Conservation (phyloP, 2,888 invertebrate genomes). For the Leptodirus hochenwartii region DNA sequence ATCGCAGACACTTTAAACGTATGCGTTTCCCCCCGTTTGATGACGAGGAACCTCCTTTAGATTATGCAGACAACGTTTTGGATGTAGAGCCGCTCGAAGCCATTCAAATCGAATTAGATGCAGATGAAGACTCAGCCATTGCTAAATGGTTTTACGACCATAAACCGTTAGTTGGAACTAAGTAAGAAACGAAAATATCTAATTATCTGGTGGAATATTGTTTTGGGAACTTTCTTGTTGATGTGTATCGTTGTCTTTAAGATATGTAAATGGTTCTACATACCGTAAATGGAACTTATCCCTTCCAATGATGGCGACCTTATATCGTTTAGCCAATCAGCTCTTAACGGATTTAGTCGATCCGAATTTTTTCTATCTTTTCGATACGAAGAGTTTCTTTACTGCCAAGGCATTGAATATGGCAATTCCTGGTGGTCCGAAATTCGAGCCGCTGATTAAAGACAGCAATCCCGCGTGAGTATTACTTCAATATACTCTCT, state of each 20-base stretch:
- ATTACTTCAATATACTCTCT: constrained; percentile 7
- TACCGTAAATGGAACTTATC: constrained; percentile 94
- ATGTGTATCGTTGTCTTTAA: constrained; percentile 20
- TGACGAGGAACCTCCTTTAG: constrained; percentile 98
- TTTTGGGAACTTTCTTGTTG: background rate
- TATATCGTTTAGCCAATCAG: constrained; percentile 96
- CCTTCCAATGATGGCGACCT: constrained; percentile 91
- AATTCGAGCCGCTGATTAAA: constrained; percentile 97
- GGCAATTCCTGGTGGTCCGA: constrained; percentile 99
- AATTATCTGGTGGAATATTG: background rate
- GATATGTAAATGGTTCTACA: constrained; percentile 87
- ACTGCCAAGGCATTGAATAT: constrained; percentile 98
- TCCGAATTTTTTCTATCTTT: constrained; percentile 96
- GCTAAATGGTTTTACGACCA: constrained; percentile 98
- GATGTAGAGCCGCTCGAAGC: constrained; percentile 99
- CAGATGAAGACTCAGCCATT: constrained; percentile 82
- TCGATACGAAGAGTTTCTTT: constrained; percentile 98
- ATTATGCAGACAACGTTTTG: constrained; percentile 97
- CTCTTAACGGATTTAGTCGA: constrained; percentile 94
- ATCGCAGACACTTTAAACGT: constrained; percentile 94
- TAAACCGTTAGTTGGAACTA: constrained; percentile 84
- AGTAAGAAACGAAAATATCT: constrained; percentile 33
- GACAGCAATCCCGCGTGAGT: constrained; percentile 84
- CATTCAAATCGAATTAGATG: constrained; percentile 94
- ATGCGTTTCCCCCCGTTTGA: constrained; percentile 99